Conservation (phyloP, 2,797 vertebrate species). For the Pseudomugil gertrudae region DNA sequence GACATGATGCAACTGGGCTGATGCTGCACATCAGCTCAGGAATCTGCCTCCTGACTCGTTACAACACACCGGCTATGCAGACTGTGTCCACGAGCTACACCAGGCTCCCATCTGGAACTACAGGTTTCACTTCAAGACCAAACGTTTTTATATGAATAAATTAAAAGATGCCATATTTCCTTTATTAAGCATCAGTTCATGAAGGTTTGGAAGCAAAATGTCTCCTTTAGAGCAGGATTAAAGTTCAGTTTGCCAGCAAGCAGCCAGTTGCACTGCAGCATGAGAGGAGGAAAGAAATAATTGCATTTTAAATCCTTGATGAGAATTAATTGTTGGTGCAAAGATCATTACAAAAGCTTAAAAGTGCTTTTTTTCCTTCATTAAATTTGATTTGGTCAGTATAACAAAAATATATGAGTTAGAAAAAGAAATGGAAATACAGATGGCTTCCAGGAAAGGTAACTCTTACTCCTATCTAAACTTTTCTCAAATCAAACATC, state of each 20-base stretch:
- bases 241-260: conserved; percentile 66
- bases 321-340: conserved; percentile 51
- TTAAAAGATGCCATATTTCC: neutral
- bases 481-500: neutral
- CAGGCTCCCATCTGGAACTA: neutral
- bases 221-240: neutral
- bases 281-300: conserved; percentile 31
- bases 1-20: conserved; percentile 26
- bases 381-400: conserved; percentile 74
- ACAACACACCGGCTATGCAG: conserved; percentile 6
- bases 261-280: conserved; percentile 44
- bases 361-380: conserved; percentile 58
- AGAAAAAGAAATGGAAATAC: conserved; percentile 74
- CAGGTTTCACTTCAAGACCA: neutral
- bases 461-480: conserved; percentile 49
- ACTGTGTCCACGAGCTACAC: neutral
- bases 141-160: neutral
- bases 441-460: conserved; percentile 85
- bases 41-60: conserved; percentile 5
- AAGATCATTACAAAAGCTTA: conserved; percentile 42
- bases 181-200: neutral
- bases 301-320: conserved; percentile 17
- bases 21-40: conserved; percentile 19
- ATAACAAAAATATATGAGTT: conserved; percentile 40
- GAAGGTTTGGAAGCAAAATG: neutral